Base-by-base conservation (phyloP, 2,797 vertebrate species). In the Benthosema pterotum region DNA sequence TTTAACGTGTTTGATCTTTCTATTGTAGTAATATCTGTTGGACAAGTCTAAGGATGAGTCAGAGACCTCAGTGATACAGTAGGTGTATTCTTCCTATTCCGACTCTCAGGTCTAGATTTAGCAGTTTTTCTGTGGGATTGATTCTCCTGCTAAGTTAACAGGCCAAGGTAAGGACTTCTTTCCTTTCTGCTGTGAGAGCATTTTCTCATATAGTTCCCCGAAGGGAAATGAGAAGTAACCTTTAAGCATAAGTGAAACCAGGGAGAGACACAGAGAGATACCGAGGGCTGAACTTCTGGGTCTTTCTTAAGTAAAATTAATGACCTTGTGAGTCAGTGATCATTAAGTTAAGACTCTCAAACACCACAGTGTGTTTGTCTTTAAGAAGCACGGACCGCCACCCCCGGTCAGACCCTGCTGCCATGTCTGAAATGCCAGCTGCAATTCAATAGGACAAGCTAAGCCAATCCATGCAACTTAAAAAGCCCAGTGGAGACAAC, bases 151-250 rank as follows among this genome's bases (percentile, higher is more conserved):
- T 38, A 52, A 32, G 19, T 51, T 52, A 72, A 76, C 55, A 56
- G 50, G 52, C 57, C 1, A 11, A 28, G 59, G 72, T 60, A 11
- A 28, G 59, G 72, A 57, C 66, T 58, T 64, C 28, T 42, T 28
- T 52, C 2, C 7, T 57, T 25, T 67, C 65, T 65, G 25, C 45
- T 4, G 5, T n/a, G 43, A 75, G 63, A 74, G 75, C 75, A 74
- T 54, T 78, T 82, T 77, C 7, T 50, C 42, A 45, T 64, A 78
- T 64, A 78, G 57, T 77, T 77, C 22, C 58, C 53, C 61, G 57
- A 46, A 32, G 62, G 60, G 54, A 77, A 75, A 71, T 75, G 66
- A 77, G 73, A 75, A 61, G 61, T 78, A 69, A 84, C 82, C 77
- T 86, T 82, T 77, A 48, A 67, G 63, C 68, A 69, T 75, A 68